Evolutionary conservation across 2,797 vertebrate species (phyloP).

Genomic region (Xenops minutus): DNA sequence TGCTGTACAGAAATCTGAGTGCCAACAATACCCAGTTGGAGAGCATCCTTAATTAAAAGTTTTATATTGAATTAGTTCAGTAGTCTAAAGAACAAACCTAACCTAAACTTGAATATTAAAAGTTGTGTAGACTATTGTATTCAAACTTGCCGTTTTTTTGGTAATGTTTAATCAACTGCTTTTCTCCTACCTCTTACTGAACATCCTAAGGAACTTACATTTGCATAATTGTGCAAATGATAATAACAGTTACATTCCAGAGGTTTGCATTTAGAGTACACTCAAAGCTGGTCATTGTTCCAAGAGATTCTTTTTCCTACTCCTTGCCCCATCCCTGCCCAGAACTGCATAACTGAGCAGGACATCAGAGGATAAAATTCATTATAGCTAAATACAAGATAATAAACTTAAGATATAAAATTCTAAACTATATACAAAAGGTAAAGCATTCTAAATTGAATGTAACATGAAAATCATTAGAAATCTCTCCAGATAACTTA

Average conservation of each 20-base stretch:
- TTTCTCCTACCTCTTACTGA: constrained; percentile 1
- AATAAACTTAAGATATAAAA: not conserved
- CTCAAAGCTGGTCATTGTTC: not conserved
- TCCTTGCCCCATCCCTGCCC: not conserved
- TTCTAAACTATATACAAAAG: not conserved
- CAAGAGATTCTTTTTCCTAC: not conserved
- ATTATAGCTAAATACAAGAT: not conserved
- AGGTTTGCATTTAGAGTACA: not conserved
- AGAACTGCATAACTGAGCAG: not conserved
- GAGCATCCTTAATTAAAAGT: constrained; percentile 28
- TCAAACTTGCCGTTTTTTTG: not conserved
- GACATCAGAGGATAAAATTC: not conserved
- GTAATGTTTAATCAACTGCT: not conserved
- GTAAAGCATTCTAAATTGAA: not conserved
- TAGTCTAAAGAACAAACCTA: not conserved
- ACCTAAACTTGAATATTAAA: not conserved
- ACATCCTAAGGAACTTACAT: not conserved
- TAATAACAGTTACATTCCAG: constrained; percentile 12
- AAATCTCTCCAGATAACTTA: not conserved
- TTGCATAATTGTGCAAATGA: not conserved
- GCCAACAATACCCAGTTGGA: not conserved
- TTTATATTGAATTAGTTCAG: constrained; percentile 4
- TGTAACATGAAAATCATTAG: not conserved
- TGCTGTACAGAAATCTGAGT: not conserved
- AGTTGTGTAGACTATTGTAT: not conserved